A percentile compares a stretch with the other conserved stretches of the same genome.
Conservation (phyloP, 2,888 invertebrate genomes). For the Platerodrilus igneus region DNA sequence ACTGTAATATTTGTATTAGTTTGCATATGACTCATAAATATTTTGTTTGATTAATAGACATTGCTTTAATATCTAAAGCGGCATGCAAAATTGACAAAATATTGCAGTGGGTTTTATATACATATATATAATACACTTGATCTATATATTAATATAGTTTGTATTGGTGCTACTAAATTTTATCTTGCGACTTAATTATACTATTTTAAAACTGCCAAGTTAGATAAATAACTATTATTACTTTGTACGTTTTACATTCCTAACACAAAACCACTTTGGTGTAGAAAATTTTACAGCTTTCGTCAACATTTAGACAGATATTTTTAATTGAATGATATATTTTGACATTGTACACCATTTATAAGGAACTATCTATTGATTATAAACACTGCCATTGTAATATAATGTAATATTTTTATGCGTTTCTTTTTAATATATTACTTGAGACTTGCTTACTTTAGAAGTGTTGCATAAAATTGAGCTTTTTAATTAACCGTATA, state of each 20-base stretch:
- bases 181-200: constrained; percentile 12
- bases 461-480: too few species aligned
- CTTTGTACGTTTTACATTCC: constrained; percentile 12
- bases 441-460: too few species aligned
- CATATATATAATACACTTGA: constrained; percentile 9
- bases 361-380: constrained; percentile 18
- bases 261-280: constrained; percentile 25
- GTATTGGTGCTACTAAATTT: constrained; percentile 15
- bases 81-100: too few species aligned
- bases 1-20: constrained; percentile 19
- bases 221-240: constrained; percentile 7
- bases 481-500: too few species aligned
- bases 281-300: constrained; percentile 28
- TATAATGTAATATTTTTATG: constrained; percentile 34
- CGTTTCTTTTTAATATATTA: too few species aligned
- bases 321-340: too few species aligned
- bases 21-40: constrained; percentile 5
- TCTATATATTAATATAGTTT: constrained; percentile 10
- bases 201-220: constrained; percentile 7
- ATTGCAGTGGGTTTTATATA: constrained; percentile 10
- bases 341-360: constrained; percentile 11
- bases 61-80: constrained; percentile 15
- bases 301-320: constrained; percentile 31
- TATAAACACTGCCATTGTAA: constrained; percentile 46
- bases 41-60: constrained; percentile 9